Evolutionary conservation across 2,888 invertebrate species (phyloP).

Genomic region (Zonitis immaculata): DNA sequence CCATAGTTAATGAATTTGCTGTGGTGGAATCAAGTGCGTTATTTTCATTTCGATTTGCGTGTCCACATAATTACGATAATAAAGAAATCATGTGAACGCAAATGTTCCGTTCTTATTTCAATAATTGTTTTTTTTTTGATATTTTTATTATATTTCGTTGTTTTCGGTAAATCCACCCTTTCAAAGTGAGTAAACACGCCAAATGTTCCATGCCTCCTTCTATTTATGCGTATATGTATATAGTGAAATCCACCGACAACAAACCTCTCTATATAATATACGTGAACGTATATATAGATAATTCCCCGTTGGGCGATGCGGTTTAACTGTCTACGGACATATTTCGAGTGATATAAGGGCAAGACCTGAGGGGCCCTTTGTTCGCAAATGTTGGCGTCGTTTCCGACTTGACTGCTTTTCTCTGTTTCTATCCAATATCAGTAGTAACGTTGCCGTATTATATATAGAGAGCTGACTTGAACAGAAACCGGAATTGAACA

Average conservation of each 20-base stretch:
- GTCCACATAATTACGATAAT: neutral
- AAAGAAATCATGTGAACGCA: neutral
- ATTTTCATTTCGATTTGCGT: too few relatives aligned
- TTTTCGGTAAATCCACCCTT: neutral
- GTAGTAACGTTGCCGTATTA: too few relatives aligned
- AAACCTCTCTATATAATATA: neutral
- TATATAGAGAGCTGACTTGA: neutral
- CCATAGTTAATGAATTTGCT: too few relatives aligned
- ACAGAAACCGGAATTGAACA: neutral
- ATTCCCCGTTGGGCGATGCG: constrained; percentile 1
- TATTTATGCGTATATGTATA: too few relatives aligned
- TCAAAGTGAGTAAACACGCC: neutral
- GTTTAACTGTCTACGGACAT: neutral
- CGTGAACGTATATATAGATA: neutral
- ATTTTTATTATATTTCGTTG: too few relatives aligned
- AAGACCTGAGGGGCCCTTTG: constrained; percentile 1
- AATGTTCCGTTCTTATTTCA: too few relatives aligned
- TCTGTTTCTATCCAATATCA: neutral
- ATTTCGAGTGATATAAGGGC: constrained; percentile 1
- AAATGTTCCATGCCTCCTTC: neutral
- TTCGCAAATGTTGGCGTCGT: neutral
- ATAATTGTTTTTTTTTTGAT: too few relatives aligned
- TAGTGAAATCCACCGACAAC: too few relatives aligned
- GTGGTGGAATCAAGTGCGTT: too few relatives aligned
- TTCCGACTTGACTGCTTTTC: neutral